phyloP scores from a whole-genome alignment of 2,888 invertebrate species.

The Pyrrhia umbra region DNA sequence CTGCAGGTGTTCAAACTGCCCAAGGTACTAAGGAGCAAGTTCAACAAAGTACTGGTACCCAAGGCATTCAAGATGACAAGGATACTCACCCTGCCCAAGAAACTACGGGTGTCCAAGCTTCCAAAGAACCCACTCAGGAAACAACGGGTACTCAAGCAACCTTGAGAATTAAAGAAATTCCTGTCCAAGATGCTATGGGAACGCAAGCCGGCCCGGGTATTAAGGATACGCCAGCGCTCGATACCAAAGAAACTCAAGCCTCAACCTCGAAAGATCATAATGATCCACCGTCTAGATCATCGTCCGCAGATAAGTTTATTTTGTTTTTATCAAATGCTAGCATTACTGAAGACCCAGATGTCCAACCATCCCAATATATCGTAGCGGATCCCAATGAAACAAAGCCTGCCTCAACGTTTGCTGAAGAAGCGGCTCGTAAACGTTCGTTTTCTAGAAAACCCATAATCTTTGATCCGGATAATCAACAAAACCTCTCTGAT shows the following conservation, averaged over 20 bases:
- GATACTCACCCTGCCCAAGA: not conserved
- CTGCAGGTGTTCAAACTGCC: not conserved
- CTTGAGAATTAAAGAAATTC: not conserved
- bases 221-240: no score
- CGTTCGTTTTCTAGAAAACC: not conserved
- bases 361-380: not conserved
- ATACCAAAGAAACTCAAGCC: not conserved
- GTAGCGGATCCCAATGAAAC: not conserved
- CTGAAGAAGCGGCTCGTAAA: not conserved
- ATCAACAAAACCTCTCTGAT: not conserved
- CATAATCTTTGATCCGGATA: slow-evolving; percentile 2
- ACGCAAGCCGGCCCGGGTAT: not conserved
- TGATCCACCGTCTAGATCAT: not conserved
- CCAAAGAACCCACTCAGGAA: not conserved
- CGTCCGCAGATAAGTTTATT: not conserved
- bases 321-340: not conserved
- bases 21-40: not conserved
- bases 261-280: not conserved
- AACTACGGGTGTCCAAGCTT: not conserved
- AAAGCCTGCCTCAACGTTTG: not conserved
- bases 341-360: not conserved
- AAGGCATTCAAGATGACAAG: not conserved
- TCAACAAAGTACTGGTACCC: no score
- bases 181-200: not conserved
- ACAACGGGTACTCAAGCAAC: not conserved